Conservation (phyloP, 1,140 invertebrate genomes). For the Brachionus rubens region DNA sequence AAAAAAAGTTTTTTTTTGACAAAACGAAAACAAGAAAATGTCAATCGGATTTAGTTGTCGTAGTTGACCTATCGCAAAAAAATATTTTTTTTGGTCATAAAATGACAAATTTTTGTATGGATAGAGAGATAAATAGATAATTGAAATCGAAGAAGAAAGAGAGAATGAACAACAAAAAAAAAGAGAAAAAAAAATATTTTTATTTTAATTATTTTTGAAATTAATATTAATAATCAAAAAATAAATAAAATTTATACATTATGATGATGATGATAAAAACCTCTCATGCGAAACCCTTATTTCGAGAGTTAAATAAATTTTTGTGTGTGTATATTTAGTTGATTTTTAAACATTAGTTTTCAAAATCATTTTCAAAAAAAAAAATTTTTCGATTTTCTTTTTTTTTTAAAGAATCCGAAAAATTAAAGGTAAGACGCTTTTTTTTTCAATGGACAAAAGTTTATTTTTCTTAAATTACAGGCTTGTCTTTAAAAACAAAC, state of each 20-base stretch:
- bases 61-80: background rate
- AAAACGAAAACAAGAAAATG: constrained; percentile 15
- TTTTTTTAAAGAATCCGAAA: too few species aligned
- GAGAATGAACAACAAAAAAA: too few species aligned
- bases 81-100: background rate
- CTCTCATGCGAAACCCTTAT: background rate
- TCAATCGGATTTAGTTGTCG: constrained; percentile 19
- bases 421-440: too few species aligned
- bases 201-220: constrained; percentile 33
- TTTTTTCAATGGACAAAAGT: too few species aligned
- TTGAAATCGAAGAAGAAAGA: background rate
- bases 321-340: background rate
- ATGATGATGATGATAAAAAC: background rate
- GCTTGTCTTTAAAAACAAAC: too few species aligned
- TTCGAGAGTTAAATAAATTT: background rate
- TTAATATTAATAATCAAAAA: constrained; percentile 3
- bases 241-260: background rate
- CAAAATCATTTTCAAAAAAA: too few species aligned
- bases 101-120: constrained; percentile 14
- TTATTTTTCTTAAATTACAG: too few species aligned
- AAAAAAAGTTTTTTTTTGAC: background rate
- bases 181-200: too few species aligned
- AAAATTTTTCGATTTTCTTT: too few species aligned
- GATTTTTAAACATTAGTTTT: too few species aligned
- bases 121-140: constrained; percentile 17